A percentile compares a stretch with the other conserved stretches of the same genome.
Conservation (phyloP, 2,113 vertebrate species). For the Triplophysa siluroides region DNA sequence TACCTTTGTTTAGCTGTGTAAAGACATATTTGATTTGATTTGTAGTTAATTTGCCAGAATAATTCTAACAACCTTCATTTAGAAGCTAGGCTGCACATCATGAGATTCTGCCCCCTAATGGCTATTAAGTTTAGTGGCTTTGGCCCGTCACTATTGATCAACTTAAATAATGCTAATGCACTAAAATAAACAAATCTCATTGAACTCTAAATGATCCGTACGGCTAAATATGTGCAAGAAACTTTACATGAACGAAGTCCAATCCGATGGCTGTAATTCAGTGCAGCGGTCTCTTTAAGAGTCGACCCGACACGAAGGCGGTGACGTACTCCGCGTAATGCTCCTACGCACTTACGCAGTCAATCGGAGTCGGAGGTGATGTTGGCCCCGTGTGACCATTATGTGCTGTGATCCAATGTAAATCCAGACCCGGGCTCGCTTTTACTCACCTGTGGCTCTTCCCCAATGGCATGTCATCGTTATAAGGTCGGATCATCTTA, state of each 20-base stretch:
- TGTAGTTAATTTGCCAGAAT: neutral
- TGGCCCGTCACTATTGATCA: no score
- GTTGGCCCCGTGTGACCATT: neutral
- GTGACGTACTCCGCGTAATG: conserved; percentile 42
- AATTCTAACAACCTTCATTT: neutral
- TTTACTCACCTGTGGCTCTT: neutral
- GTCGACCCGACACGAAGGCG: neutral
- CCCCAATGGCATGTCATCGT: neutral
- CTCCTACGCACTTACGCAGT: conserved; percentile 3
- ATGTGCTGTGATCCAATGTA: neutral
- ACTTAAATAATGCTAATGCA: no score
- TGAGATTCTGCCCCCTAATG: neutral
- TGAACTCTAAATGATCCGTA: no score
- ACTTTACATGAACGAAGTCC: no score
- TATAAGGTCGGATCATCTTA: neutral
- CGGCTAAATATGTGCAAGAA: no score
- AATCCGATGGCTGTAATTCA: neutral
- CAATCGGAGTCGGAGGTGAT: neutral
- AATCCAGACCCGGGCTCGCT: neutral
- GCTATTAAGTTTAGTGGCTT: neutral
- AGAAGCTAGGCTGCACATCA: neutral
- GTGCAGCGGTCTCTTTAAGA: conserved; percentile 47
- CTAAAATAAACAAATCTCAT: no score
- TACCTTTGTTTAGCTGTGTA: no score
- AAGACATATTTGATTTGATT: no score